A percentile compares a stretch with the other conserved stretches of the same genome.
These are phyloP conservation scores for Aphis craccivora DNA, from an alignment of 1,140 invertebrate species.

Conservation along the genomic window DNA sequence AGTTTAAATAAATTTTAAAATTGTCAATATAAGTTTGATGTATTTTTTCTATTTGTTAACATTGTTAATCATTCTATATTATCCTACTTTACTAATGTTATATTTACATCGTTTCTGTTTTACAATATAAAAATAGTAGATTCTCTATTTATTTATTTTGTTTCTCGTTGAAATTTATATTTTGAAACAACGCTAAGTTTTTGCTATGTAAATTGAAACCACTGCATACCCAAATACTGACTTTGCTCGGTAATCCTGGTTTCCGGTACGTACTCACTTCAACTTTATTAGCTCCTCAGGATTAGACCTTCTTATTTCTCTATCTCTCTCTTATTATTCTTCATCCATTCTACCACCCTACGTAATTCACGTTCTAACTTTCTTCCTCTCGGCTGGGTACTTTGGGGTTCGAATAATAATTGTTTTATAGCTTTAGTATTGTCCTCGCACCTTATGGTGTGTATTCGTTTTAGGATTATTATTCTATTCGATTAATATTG, in stretches of 20 bases:
- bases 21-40: not conserved
- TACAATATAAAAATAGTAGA: not conserved
- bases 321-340: not conserved
- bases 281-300: constrained; percentile 26
- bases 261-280: not conserved
- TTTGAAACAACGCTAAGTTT: not conserved
- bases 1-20: not conserved
- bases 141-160: not conserved
- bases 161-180: not conserved
- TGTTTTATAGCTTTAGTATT: constrained; percentile 29
- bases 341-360: not conserved
- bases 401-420: constrained; percentile 45
- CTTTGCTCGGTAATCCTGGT: constrained; percentile 33
- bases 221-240: not conserved
- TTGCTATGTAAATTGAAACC: constrained; percentile 39
- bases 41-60: not conserved
- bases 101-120: not conserved
- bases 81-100: not conserved
- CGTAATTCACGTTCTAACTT: not conserved
- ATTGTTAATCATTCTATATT: not conserved
- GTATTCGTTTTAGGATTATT: not conserved
- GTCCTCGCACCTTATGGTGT: not conserved
- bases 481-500: not conserved
- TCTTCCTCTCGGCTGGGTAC: not conserved
- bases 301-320: constrained; percentile 4